Evolutionary conservation across 2,797 vertebrate genomes (phyloP), one percentile per base, ranked within the genome.

Genomic region (Enteromius trimaculatus): DNA sequence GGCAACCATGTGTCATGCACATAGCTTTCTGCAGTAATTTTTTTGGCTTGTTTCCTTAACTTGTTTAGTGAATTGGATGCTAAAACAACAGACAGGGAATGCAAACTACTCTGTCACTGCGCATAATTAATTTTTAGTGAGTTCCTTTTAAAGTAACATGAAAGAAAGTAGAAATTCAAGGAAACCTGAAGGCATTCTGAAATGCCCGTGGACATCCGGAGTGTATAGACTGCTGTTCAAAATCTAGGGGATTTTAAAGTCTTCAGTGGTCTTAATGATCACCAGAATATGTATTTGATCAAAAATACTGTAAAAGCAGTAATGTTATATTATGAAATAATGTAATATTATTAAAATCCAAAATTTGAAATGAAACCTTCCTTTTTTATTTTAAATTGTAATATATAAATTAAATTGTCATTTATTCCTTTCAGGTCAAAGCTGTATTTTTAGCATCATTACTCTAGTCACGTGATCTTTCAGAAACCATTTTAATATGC

Each of bases 31-130:
- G 37, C n/a, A 62, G 34, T 34, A 2, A 75, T 75, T 37, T 75
- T 42, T 53, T 72, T 17, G 17, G 8, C 1, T 29, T 72, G 14
- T 10, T 72, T 21, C 23, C 16, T 29, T 31, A 49, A 72, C 26
- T 72, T 71, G 69, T 71, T 72, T 51, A 72, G 65, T 68, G 17
- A 39, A 66, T 19, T 21, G 1, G 19, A 37, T 66, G 64, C 31
- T 66, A 66, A 66, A 42, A n/a, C 37, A 69, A 44, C 21, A 11
- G 66, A 69, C 37, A 23, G 39, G 11, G 13, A 3, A 44, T 68
- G 19, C 29, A 17, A 64, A 70, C 9, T 44, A 26, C 0, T 44
- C 37, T 70, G 39, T n/a, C 39, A 70, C 19, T 44, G 11, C 1
- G 11, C 39, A 13, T n/a, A 70, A 23, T 23, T 44, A 23, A 42